Evolutionary conservation across 2,113 vertebrate genomes (phyloP).

Genomic region (Sminthopsis crassicaudata): DNA sequence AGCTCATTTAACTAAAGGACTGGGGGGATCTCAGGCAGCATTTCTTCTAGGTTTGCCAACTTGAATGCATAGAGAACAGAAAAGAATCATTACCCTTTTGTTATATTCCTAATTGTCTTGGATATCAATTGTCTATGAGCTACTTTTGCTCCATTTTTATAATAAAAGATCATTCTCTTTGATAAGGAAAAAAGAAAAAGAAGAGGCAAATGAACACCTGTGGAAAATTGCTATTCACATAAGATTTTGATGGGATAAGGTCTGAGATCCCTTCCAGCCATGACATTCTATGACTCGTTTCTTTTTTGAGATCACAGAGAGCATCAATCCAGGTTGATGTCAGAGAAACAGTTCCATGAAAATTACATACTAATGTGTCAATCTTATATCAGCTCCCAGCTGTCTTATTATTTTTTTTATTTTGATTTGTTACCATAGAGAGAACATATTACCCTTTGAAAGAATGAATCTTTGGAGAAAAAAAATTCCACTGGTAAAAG

Average conservation of each 20-base stretch:
- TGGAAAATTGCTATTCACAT: background rate
- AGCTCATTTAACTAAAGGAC: background rate
- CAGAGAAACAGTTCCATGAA: conserved; percentile 39
- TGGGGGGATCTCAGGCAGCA: background rate
- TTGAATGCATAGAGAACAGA: background rate
- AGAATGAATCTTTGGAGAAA: conserved; percentile 59
- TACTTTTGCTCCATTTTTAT: background rate
- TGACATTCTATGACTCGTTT: background rate
- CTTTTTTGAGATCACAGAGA: background rate
- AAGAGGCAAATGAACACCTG: background rate
- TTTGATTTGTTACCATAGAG: conserved; percentile 29
- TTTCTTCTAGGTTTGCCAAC: background rate
- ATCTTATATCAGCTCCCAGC: background rate
- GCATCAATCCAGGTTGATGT: conserved; percentile 38
- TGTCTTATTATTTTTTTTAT: conserved; percentile 37
- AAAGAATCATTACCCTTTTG: background rate
- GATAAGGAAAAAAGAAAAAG: background rate
- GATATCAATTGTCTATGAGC: background rate
- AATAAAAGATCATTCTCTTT: background rate
- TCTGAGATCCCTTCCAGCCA: background rate
- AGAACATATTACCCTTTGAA: background rate
- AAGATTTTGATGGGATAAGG: background rate
- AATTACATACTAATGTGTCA: conserved; percentile 31
- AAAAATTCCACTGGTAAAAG: conserved; percentile 66
- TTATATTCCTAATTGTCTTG: background rate